Conservation (phyloP, 2,113 vertebrate species). For the Phalacrocorax brasilianus region DNA sequence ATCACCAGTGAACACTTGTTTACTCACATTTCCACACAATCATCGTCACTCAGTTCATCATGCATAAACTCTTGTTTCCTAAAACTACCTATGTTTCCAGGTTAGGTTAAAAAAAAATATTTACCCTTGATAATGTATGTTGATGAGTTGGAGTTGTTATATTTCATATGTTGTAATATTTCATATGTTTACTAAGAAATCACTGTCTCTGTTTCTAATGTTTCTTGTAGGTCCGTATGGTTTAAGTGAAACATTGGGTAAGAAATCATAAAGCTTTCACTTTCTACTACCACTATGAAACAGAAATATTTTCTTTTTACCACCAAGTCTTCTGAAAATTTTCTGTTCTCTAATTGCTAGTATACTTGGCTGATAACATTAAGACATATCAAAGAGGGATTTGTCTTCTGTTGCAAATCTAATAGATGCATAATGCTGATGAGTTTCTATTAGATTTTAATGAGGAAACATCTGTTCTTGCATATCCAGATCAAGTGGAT, state of each 20-base stretch:
- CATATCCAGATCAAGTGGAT: neutral
- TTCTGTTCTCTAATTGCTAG: neutral
- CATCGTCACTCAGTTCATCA: neutral
- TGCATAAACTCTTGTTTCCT: neutral
- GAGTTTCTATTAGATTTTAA: constrained; percentile 2
- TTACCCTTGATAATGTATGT: neutral
- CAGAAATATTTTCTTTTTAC: neutral
- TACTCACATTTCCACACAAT: neutral
- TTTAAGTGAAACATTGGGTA: neutral
- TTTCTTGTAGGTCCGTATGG: neutral
- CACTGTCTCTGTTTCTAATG: neutral
- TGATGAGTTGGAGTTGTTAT: neutral
- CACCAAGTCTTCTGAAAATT: neutral
- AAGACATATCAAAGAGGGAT: neutral
- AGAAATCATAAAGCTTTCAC: neutral
- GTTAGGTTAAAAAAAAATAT: neutral
- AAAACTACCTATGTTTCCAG: neutral
- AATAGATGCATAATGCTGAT: neutral
- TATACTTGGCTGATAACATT: neutral
- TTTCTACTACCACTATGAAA: neutral
- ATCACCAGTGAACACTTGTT: neutral
- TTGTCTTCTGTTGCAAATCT: neutral
- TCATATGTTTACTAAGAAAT: neutral
- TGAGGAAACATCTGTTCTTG: constrained; percentile 12
- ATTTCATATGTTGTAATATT: neutral